Evolutionary conservation across 2,113 vertebrate genomes (phyloP).

Genomic region (Hipposideros armiger): DNA sequence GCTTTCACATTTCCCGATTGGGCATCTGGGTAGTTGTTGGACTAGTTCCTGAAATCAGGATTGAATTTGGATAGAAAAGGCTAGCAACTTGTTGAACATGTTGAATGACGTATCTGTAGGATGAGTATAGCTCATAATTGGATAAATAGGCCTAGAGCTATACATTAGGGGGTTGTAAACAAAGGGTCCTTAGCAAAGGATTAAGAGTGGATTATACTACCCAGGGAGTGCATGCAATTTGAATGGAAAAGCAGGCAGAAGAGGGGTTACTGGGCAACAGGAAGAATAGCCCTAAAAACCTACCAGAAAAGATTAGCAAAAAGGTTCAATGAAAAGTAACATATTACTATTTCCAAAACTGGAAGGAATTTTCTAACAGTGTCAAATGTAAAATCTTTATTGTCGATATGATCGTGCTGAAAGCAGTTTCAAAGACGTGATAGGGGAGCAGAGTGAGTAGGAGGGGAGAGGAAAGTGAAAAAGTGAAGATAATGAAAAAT

Average conservation of each 20-base stretch:
- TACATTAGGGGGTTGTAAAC: neutral
- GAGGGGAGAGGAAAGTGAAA: neutral
- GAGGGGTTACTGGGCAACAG: neutral
- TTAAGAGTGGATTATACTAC: neutral
- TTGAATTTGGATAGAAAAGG: neutral
- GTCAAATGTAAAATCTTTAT: neutral
- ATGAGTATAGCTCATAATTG: neutral
- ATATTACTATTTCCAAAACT: neutral
- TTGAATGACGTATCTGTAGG: neutral
- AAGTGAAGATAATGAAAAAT: neutral
- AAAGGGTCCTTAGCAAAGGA: neutral
- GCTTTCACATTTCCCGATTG: neutral
- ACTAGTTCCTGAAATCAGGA: neutral
- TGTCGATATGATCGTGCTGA: neutral
- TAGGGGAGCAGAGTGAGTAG: neutral
- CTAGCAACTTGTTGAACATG: neutral
- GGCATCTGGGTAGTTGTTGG: neutral
- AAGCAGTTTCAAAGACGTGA: constrained; percentile 13
- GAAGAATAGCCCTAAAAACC: neutral
- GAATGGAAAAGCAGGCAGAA: neutral
- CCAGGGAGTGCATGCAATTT: neutral
- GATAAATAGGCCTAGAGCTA: neutral
- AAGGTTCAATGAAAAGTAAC: neutral
- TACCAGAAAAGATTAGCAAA: neutral
- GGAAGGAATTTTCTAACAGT: neutral